Evolutionary conservation across 2,113 vertebrate genomes (phyloP), one percentile per base, ranked within the genome.

Genomic region (Muntiacus reevesi): DNA sequence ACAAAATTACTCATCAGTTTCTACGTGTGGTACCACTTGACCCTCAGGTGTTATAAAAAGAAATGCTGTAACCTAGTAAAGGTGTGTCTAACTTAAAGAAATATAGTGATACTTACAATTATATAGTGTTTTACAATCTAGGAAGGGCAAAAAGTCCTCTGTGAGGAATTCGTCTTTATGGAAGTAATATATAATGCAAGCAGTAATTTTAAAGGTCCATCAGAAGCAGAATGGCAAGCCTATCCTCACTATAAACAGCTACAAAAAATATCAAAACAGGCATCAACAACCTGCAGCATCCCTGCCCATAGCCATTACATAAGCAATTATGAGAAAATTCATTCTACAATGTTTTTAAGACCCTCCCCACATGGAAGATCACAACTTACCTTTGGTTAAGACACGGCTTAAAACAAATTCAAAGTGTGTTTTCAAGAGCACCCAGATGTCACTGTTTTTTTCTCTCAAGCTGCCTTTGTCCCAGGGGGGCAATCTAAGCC

Each of bases 131-230:
- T 74, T 74, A 59, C 36, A 71, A 21, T 47, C 47, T 67, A 78
- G n/a, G 36, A 97, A 97, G n/a, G 17, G 47, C 60, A 96, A 93
- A 94, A 93, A 89, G 60, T 76, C 27, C 60, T 74, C 79, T 87
- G 30, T 30, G 15, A 85, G 60, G 57, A 90, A 93, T 92, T 43
- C 62, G 3, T 85, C 55, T 88, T 59, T 76, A 76, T 14, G 40
- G 52, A 96, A 93, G 62, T 76, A 54, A 86, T 55, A 86, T 43
- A 40, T 43, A 88, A 33, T 33, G 2, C n/a, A 59, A 78, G 74
- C 28, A 87, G 76, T 57, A 45, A 87, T 91, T 95, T 84, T 74
- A 94, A 92, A 74, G 60, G 57, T 11, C 50, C 6, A 52, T 82
- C 21, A 33, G 59, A 94, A 92, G 55, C 71, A 94, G 81, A 97